Evolutionary conservation across 2,888 invertebrate species (phyloP).

Genomic region (Apamea crenata): DNA sequence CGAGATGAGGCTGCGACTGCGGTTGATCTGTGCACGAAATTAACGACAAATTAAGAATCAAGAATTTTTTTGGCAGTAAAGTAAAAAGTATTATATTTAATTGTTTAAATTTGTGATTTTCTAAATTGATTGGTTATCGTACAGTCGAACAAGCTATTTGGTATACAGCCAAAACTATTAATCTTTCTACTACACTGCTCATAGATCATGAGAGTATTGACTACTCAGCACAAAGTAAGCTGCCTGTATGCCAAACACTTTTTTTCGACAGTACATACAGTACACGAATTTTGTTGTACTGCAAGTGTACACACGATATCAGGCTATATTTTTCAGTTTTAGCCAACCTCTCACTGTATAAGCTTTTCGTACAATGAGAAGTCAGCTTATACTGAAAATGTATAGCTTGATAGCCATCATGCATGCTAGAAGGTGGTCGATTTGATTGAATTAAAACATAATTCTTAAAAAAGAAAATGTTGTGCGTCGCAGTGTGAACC

Average conservation of each 20-base stretch:
- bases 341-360: not conserved
- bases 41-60: not conserved
- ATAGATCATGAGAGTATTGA: not conserved
- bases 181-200: not conserved
- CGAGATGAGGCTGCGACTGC: too few species aligned
- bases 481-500: not conserved
- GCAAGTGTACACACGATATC: not conserved
- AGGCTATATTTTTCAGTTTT: not conserved
- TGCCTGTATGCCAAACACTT: not conserved
- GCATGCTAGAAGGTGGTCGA: not conserved
- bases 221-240: not conserved
- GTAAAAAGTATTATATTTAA: not conserved
- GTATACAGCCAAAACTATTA: not conserved
- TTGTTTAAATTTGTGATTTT: not conserved
- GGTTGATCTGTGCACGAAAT: not conserved
- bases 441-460: not conserved
- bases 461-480: too few species aligned
- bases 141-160: not conserved
- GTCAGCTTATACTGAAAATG: not conserved
- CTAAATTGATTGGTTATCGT: not conserved
- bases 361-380: not conserved
- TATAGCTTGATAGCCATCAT: not conserved
- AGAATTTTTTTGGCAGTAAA: too few species aligned
- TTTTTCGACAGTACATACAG: not conserved
- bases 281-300: not conserved